Base-by-base conservation (phyloP, 2,888 invertebrate species). In the Monochamus alternatus region DNA sequence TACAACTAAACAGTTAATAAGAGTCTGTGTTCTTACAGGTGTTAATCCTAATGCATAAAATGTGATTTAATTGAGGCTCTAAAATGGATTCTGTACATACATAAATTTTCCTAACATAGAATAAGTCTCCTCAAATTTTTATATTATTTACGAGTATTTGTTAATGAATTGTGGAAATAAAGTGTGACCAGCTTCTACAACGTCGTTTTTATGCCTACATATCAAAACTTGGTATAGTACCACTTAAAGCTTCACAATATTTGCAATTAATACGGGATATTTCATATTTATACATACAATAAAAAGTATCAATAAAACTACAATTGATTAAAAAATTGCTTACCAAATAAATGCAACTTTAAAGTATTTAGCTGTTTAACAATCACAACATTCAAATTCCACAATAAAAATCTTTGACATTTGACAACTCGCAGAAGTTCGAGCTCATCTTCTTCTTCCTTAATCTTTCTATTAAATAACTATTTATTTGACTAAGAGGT, bases 101-200 rank as follows among this genome's bases (percentile, higher is more conserved):
- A 47, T 30, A 31, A 52, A 62, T 52, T 52, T 66, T 71, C 32
- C 63, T 71, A 71, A 63, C 63, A 71, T 71, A 71, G 63, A 52
- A 4, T 71, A 71, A 38, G 63, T 32, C 47, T 44, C 44, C 5
- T 71, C 47, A 62, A 51, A 71, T 71, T 71, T 71, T 71, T 71
- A 71, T 71, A 71, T 66, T 66, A 66, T 71, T 71, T 71, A 63
- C 31, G 43, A 71, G 63, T 71, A 71, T 63, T 71, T 71, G 71
- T 71, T 71, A 63, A 14, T 62, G 63, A 71, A 71, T 71, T 71
- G 71, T 71, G 71, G 63, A 22, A 71, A 71, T 71, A 71, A 71
- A 71, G 71, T 71, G 71, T 71, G 71, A 63, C 38, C 52, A 71
- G 71, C 71, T 71, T 71, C 44, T 22, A 52, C 10, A n/a, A 14